A percentile compares a stretch with the other conserved stretches of the same genome.
phyloP scores from a whole-genome alignment of 2,797 vertebrate genomes.

The Margarornis squamiger region DNA sequence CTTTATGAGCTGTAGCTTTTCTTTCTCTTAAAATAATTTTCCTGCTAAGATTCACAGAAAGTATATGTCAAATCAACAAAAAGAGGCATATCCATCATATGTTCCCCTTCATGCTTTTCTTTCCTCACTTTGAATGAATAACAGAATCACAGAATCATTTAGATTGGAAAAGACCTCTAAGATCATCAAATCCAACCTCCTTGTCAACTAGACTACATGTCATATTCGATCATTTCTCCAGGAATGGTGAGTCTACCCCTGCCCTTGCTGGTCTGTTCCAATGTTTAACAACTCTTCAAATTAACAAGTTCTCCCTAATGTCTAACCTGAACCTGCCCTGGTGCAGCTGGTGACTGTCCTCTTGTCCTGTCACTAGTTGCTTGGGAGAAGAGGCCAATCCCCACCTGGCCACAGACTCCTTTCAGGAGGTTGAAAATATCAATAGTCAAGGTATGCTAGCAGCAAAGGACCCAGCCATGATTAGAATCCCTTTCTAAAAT shows the following conservation, averaged over 20 bases:
- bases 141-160: neutral
- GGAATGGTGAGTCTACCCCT: neutral
- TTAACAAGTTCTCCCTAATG: neutral
- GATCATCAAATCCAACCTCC: neutral
- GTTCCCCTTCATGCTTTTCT: neutral
- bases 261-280: neutral
- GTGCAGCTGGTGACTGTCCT: neutral
- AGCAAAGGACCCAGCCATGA: neutral
- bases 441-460: neutral
- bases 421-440: neutral
- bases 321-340: neutral
- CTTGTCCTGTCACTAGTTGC: neutral
- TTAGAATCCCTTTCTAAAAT: neutral
- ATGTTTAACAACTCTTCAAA: accelerated
- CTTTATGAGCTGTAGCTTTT: neutral
- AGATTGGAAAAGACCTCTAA: neutral
- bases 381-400: neutral
- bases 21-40: neutral
- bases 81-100: accelerated
- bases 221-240: neutral
- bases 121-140: neutral
- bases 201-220: neutral
- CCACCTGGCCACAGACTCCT: neutral
- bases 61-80: neutral
- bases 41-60: neutral